phyloP scores from a whole-genome alignment of 2,113 vertebrate species.

The Callospermophilus lateralis region DNA sequence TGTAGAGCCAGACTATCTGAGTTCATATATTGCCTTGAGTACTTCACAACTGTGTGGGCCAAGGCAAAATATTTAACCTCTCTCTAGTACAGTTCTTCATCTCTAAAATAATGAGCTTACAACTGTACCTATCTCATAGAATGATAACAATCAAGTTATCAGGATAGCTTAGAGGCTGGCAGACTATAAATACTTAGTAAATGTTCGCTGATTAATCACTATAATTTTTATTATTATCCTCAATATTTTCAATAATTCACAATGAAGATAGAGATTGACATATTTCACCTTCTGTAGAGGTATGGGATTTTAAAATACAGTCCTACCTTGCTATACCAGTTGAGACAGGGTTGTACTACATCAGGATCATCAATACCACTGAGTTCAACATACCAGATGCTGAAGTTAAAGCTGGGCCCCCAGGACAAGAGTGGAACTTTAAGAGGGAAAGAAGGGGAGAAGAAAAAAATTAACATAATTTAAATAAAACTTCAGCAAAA shows the following conservation, averaged over 20 bases:
- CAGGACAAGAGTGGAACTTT: slow-evolving; percentile 99
- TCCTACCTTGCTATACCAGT: slow-evolving; percentile 99
- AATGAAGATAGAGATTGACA: background rate
- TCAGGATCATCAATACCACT: slow-evolving; percentile 99
- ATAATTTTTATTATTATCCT: slow-evolving; percentile 37
- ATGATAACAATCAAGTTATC: background rate
- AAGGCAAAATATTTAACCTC: slow-evolving; percentile 27
- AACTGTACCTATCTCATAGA: background rate
- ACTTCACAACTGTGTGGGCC: background rate
- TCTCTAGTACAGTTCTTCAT: background rate
- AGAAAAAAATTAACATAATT: slow-evolving; percentile 80
- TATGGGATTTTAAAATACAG: slow-evolving; percentile 81
- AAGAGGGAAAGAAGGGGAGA: slow-evolving; percentile 64
- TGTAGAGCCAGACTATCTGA: background rate
- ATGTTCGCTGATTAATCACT: background rate
- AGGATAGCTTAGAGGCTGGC: slow-evolving; percentile 35
- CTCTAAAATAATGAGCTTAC: slow-evolving; percentile 18
- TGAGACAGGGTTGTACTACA: slow-evolving; percentile 98
- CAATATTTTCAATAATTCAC: slow-evolving; percentile 51
- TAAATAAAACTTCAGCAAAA: slow-evolving; percentile 60
- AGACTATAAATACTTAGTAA: slow-evolving; percentile 19
- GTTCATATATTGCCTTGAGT: background rate
- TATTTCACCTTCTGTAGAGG: background rate
- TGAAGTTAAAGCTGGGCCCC: slow-evolving; percentile 99
- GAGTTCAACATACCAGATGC: slow-evolving; percentile 99